Conservation (phyloP, 1,140 invertebrate genomes). For the Aphis craccivora region DNA sequence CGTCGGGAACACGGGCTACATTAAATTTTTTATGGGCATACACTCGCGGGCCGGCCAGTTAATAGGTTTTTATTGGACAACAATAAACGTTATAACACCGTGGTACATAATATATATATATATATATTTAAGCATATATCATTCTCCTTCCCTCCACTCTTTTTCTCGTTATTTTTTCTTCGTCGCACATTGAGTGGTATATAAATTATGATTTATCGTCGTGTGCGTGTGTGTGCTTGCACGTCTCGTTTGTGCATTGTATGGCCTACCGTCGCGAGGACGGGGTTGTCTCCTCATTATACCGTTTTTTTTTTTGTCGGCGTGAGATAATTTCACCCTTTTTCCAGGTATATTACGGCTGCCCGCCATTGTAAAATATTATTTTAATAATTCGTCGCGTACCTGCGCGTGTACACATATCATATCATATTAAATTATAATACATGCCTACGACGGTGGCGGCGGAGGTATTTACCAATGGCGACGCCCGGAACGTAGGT, state of each 20-base stretch:
- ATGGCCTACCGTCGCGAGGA: background rate
- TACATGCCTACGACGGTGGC: too few relatives aligned
- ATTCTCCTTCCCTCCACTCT: background rate
- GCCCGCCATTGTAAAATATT: background rate
- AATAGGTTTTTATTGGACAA: slow-evolving; percentile 57
- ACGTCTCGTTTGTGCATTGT: background rate
- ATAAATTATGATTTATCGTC: slow-evolving; percentile 52
- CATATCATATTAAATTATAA: background rate
- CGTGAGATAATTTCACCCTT: slow-evolving; percentile 53
- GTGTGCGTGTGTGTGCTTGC: too few relatives aligned
- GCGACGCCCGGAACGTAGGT: background rate
- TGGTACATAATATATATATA: background rate
- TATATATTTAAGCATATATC: background rate
- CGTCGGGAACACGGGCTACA: background rate
- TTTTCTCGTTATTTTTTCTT: background rate
- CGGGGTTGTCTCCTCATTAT: background rate
- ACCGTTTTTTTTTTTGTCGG: background rate
- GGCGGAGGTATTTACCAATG: background rate
- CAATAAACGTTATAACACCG: slow-evolving; percentile 20
- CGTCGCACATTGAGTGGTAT: background rate
- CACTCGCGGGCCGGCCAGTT: background rate
- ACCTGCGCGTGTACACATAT: background rate
- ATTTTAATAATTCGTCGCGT: background rate
- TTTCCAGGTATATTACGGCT: background rate
- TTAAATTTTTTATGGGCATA: slow-evolving; percentile 41